A percentile compares a stretch with the other conserved stretches of the same genome.
These are phyloP conservation scores for Gymnobelideus leadbeateri DNA, from an alignment of 2,113 vertebrate genomes.

Conservation along the genomic window DNA sequence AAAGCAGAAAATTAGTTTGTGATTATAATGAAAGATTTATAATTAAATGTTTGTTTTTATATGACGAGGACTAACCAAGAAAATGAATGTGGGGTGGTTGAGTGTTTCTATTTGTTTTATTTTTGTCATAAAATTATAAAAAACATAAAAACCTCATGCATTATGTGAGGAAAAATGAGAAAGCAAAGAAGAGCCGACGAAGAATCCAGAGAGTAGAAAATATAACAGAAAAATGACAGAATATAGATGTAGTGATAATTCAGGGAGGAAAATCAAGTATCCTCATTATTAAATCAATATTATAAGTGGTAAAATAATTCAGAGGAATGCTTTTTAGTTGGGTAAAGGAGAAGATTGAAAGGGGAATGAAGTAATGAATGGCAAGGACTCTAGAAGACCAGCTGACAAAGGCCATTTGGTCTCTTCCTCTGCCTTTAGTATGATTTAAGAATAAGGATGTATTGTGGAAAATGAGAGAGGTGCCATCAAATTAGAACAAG, in stretches of 20 bases:
- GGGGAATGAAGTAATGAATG: not conserved
- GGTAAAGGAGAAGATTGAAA: not conserved
- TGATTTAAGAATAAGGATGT: not conserved
- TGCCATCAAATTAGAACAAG: not conserved
- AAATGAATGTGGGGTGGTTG: not conserved
- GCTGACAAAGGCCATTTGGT: not conserved
- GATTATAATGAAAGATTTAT: not conserved
- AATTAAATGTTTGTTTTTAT: not conserved
- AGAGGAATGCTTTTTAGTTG: not conserved
- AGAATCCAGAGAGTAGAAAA: not conserved
- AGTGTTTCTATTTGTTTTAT: not conserved
- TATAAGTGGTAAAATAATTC: not conserved
- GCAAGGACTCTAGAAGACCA: not conserved
- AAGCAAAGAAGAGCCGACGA: not conserved
- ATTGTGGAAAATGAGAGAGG: not conserved
- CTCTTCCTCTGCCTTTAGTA: not conserved
- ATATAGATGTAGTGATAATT: not conserved
- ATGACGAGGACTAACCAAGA: not conserved
- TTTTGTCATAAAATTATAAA: not conserved
- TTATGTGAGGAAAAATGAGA: no score
- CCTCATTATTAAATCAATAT: not conserved
- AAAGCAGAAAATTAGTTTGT: not conserved
- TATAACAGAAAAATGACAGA: not conserved
- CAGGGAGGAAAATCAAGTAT: not conserved
- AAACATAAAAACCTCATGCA: not conserved